A percentile compares a stretch with the other conserved stretches of the same genome.
These are phyloP conservation scores for Macaca fascicularis DNA, from an alignment of 2,113 vertebrate genomes.

Conservation along the genomic window T2T-MFA8v1.1 NC_088380.1:71493501-71494000, in stretches of 20 bases:
- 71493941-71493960: not conserved
- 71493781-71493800: not conserved
- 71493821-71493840: not conserved
- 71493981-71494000: not conserved
- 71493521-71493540: no score
- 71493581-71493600: no score
- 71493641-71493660: not conserved
- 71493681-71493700: not conserved
- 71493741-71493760: not conserved
- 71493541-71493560: no score
- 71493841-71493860: not conserved
- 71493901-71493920: not conserved
- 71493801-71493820: not conserved
- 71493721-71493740: not conserved
- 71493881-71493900: not conserved
- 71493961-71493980: not conserved
- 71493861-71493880: not conserved
- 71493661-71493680: slow-evolving; percentile 32
- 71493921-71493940: not conserved
- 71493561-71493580: no score
- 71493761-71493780: not conserved
- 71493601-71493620: no score
- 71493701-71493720: not conserved
- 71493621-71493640: no score
- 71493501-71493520: no score